Base-by-base conservation (phyloP, 2,113 vertebrate species). In the Prietella phreatophila region DNA sequence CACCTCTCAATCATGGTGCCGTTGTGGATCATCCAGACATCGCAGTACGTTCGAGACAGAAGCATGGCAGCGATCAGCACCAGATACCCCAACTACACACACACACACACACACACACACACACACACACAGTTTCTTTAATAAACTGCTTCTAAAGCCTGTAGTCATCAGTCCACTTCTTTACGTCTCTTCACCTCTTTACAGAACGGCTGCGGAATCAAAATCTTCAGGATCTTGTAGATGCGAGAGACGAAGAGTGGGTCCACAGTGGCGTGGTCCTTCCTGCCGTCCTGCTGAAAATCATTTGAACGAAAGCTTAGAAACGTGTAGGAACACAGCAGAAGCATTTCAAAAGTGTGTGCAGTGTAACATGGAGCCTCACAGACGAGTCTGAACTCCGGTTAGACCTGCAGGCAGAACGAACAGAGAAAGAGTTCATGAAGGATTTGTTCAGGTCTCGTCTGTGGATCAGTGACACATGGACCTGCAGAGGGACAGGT, bases 1-100 rank as follows among this genome's bases (percentile, higher is more conserved):
- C 95, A 99, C 98, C 98, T 99, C 96, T 99, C 98, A 90, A 99
- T 99, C 93, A 99, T 96, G 87, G 98, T 99, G 79, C 98, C 98
- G 82, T 99, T 99, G 86, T 99, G 97, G 95, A 99, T 99, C 97
- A 99, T 99, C 98, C 98, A 99, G 80, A 99, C 97, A 61, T 99
- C 98, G 93, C 98, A 99, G 78, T 98, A 99, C 4, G 98, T 99
- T 90, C 98, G 96, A 87, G 97, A 91, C 63, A 99, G 95, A 91
- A 99, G 94, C 97, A 97, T 99, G 76, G 94, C 93, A 76, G 98
- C 98, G 87, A 99, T 99, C 30, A 99, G 94, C 88, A 98, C 5
- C 88, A 99, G 95, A 94, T 97, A 99, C 69, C 97, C 97, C 33
- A 96, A 96, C 98, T 99, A 90, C 87, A 90, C 93, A 55, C 92